Base-by-base conservation (phyloP, 2,888 invertebrate species). In the Spicauda simplicius region DNA sequence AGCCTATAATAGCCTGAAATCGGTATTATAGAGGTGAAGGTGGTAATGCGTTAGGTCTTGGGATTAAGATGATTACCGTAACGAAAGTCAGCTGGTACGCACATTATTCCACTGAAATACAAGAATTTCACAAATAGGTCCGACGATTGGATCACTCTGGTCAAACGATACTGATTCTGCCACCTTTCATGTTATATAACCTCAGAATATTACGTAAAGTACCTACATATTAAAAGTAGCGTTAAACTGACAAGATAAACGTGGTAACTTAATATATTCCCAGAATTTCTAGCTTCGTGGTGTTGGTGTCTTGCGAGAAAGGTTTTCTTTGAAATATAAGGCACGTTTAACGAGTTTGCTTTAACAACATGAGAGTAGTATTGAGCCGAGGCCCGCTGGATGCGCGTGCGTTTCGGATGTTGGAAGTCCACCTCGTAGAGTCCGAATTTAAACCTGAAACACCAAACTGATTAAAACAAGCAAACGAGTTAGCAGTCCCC, bases 361-460 rank as follows among this genome's bases (percentile, higher is more conserved):
- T 71, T 72, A 8, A 83, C 78, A 4, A 85, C 57, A 10, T 61
- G 69, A 0, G 74, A 65, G 72, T 80, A 83, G 74, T 75, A 83
- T 0, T 58, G 61, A 0, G 80, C 81, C 0, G 83, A 82, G 3
- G 67, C 62, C 2, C 80, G 77, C 0, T 81, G 72, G 0, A 75
- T 78, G 53, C 84, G 77, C n/a, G 66, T 59, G 18, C 81, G 79
- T 5, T 48, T 37, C 0, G 79, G 76, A n/a, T 78, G 72, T 0
- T 68, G 52, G 73, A 79, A 81, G 66, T 82, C 73, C 12, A 82
- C 81, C 37, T 76, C 65, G 63, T 79, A 77, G 0, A 82, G 63
- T 2, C 96, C 96, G 77, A 95, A 95, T 73, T 90, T 37, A 6
- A 19, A 10, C n/a, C 61, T 53, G 37, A 33, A 55, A 55, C 33